Conservation (phyloP, 1,140 invertebrate species). For the Aphaenogaster floridana region DNA sequence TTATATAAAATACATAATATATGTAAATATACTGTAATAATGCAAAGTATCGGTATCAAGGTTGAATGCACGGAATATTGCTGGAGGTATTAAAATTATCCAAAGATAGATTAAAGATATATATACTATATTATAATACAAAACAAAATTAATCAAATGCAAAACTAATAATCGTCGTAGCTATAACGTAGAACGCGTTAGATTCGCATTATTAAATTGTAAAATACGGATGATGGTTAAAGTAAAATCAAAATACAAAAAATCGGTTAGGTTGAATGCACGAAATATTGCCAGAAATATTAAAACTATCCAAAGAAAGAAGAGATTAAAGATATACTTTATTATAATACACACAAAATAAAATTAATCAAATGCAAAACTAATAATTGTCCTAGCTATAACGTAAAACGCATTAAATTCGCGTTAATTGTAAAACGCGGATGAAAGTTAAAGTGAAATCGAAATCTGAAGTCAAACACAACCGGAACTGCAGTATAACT, state of each 20-base stretch:
- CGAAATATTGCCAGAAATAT: not conserved
- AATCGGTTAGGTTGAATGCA: too few relatives aligned
- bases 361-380: too few relatives aligned
- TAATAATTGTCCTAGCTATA: not conserved
- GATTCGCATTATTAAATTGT: not conserved
- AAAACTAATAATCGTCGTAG: not conserved
- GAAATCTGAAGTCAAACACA: not conserved
- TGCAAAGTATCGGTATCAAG: not conserved
- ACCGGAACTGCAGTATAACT: not conserved
- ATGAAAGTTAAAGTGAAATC: not conserved
- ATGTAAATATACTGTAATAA: not conserved
- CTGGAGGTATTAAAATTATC: not conserved
- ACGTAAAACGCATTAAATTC: not conserved
- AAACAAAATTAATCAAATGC: not conserved
- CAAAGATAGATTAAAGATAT: not conserved
- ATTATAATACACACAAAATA: too few relatives aligned
- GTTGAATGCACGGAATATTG: not conserved
- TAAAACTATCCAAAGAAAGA: not conserved
- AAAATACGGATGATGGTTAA: not conserved
- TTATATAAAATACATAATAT: not conserved
- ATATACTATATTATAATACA: not conserved
- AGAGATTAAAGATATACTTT: not conserved
- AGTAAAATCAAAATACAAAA: not conserved
- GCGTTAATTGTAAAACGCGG: not conserved
- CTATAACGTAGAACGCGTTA: not conserved